These are phyloP conservation scores for Nomada fabriciana DNA, from an alignment of 2,888 invertebrate genomes.

Conservation along the genomic window DNA sequence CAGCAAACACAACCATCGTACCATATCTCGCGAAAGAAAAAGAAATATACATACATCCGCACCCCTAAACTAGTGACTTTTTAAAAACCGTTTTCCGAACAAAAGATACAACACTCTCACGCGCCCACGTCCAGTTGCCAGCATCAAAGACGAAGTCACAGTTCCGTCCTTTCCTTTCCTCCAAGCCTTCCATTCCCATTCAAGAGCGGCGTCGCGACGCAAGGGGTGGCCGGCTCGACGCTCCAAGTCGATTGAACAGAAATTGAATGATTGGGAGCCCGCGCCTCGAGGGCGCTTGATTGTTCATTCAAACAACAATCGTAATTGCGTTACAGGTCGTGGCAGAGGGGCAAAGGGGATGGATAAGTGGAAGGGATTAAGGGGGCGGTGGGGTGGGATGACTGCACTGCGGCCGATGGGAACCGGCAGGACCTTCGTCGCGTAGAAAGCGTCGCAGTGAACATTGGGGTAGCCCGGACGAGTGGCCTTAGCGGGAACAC, in stretches of 20 bases:
- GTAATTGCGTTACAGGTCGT: slow-evolving; percentile 84
- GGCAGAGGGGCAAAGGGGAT: slow-evolving; percentile 44
- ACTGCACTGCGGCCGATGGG: slow-evolving; percentile 53
- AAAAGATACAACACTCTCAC: no score
- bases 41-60: no score
- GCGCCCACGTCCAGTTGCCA: no score
- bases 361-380: slow-evolving; percentile 35
- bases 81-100: no score
- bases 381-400: not conserved
- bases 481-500: slow-evolving; percentile 67
- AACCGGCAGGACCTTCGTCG: slow-evolving; percentile 39
- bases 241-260: slow-evolving; percentile 84
- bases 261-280: slow-evolving; percentile 84
- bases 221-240: slow-evolving; percentile 34
- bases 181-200: not conserved
- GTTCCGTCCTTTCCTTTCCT: not conserved
- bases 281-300: slow-evolving; percentile 84
- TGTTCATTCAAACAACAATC: slow-evolving; percentile 85
- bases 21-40: no score
- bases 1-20: no score
- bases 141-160: not conserved
- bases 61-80: no score
- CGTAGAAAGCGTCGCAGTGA: slow-evolving; percentile 15
- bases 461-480: slow-evolving; percentile 58
- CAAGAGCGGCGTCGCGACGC: not conserved